Base-by-base conservation (phyloP, 2,888 invertebrate species). In the Gnatocerus cornutus region DNA sequence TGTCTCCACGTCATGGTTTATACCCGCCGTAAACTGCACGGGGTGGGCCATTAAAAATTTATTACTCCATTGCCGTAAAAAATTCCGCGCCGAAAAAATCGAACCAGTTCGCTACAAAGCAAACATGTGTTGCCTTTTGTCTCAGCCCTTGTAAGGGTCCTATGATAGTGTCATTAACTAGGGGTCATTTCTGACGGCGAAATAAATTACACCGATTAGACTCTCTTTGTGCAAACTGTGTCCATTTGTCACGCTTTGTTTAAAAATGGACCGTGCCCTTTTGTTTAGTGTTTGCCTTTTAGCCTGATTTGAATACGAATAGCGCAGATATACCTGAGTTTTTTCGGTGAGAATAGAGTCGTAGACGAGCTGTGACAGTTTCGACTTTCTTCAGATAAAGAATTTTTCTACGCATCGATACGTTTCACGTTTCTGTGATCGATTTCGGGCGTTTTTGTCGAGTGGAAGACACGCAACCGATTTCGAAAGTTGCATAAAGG, bases 211-310 rank as follows among this genome's bases (percentile, higher is more conserved):
- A 59, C 59, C 69, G 69, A 69, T 69, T 69, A 69, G 65, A 27
- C 10, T 67, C 21, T 52, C 65, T 65, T 65, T 69, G 50, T 69
- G 13, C 33, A 45, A 43, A 14, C 50, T 77, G 77, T 84, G 84
- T 83, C 83, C 84, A 84, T 84, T 84, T 84, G 82, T 84, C 84
- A 84, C 79, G 80, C 77, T 77, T 84, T 84, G 82, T 84, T 82
- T 80, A 78, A 76, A 64, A 75, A 73, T 75, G 72, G 78, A 62
- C 74, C 76, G 72, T 70, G 73, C 73, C 75, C 71, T 71, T 74
- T 72, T 64, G 71, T 70, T 74, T 73, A 56, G 43, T 63, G 37
- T 63, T 68, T 68, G 59, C 67, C 59, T 58, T 59, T 59, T 53
- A 37, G 27, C 10, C 43, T 21, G 16, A 65, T 65, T 65, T 65